These are phyloP conservation scores for Sinocyclocheilus rhinocerous DNA, from an alignment of 2,113 vertebrate species.

Conservation along the genomic window DNA sequence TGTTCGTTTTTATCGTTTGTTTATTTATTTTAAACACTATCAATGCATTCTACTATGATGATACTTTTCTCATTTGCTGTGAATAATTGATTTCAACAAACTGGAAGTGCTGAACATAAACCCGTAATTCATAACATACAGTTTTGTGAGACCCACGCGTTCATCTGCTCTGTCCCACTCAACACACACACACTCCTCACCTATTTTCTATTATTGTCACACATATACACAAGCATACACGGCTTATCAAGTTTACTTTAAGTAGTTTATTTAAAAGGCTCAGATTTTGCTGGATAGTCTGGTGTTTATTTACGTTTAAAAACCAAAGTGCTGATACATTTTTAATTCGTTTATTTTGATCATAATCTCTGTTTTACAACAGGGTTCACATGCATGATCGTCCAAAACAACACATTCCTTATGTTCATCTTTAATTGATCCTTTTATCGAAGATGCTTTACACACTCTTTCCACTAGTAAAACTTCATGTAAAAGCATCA, in stretches of 20 bases:
- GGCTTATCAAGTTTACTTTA: background rate
- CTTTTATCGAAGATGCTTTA: conserved; percentile 6
- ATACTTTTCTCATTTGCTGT: background rate
- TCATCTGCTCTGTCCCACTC: conserved; percentile 2
- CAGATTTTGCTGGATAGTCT: background rate
- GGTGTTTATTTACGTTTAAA: background rate
- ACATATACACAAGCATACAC: conserved; percentile 31
- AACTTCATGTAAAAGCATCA: background rate
- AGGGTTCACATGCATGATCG: background rate
- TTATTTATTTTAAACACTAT: background rate
- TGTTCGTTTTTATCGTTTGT: background rate
- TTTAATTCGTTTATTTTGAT: background rate
- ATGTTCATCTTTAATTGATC: background rate
- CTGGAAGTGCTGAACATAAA: background rate
- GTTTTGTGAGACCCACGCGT: background rate
- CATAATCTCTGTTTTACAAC: background rate
- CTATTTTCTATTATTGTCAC: conserved; percentile 10
- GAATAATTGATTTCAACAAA: background rate
- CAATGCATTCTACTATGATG: background rate
- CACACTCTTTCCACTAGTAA: background rate
- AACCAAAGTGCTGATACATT: background rate
- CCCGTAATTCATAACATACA: background rate
- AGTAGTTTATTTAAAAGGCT: background rate
- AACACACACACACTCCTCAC: background rate
- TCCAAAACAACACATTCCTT: background rate